Conservation (phyloP, 2,888 invertebrate species). For the Platycnemis pennipes region DNA sequence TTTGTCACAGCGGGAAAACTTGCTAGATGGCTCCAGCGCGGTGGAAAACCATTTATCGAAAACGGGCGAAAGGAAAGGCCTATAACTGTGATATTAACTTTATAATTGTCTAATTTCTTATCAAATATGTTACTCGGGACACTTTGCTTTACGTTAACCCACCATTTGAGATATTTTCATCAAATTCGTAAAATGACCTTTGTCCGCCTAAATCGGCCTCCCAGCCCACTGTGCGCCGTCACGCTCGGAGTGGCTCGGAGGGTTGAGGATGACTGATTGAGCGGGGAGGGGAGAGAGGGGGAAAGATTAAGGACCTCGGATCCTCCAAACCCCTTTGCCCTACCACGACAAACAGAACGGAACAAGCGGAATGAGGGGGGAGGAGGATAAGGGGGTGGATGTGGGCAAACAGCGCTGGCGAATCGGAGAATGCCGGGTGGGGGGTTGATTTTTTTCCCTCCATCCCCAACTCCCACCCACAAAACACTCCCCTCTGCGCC, state of each 20-base stretch:
- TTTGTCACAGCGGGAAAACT: no score
- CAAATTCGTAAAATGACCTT: no score
- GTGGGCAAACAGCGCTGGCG: conserved; percentile 25
- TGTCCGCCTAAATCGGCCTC: no score
- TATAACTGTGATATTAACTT: no score
- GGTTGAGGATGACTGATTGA: background rate
- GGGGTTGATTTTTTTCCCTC: background rate
- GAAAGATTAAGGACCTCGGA: background rate
- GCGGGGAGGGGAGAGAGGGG: background rate
- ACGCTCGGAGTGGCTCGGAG: background rate
- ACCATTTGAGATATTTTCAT: no score
- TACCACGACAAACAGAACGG: background rate
- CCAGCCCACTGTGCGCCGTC: background rate
- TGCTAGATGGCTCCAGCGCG: no score
- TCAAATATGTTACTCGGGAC: no score
- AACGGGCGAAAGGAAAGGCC: no score
- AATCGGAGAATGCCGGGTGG: background rate
- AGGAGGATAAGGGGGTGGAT: background rate
- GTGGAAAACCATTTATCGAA: no score
- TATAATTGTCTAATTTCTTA: no score
- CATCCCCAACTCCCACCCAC: background rate
- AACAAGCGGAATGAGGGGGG: background rate
- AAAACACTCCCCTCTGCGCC: background rate
- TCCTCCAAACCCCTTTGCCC: background rate
- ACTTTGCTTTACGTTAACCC: no score